Evolutionary conservation across 1,140 invertebrate species (phyloP).

Genomic region (Dendroctonus ponderosae): DNA sequence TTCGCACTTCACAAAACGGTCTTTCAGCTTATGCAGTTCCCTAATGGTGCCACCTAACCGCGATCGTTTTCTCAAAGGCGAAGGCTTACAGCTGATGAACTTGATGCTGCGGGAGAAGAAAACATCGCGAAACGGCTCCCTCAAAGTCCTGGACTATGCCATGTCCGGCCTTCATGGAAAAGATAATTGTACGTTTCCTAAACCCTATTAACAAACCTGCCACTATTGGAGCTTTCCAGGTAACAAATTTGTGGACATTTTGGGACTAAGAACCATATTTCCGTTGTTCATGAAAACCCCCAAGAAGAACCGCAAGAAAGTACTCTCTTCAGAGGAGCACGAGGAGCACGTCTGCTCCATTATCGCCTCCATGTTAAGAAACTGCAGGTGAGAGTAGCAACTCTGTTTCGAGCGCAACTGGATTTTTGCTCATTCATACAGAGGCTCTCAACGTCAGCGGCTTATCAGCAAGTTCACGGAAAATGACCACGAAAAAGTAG

Average conservation of each 20-base stretch:
- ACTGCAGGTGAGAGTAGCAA: slow-evolving; percentile 68
- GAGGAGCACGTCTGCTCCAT: slow-evolving; percentile 96
- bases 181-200: slow-evolving; percentile 54
- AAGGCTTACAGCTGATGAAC: slow-evolving; percentile 94
- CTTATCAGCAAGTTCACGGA: slow-evolving; percentile 95
- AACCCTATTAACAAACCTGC: background rate
- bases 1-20: background rate
- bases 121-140: slow-evolving; percentile 90
- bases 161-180: slow-evolving; percentile 89
- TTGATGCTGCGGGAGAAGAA: slow-evolving; percentile 98
- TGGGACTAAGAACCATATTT: slow-evolving; percentile 94
- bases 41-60: slow-evolving; percentile 86
- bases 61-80: slow-evolving; percentile 88
- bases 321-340: slow-evolving; percentile 78
- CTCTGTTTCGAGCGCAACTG: too few species aligned
- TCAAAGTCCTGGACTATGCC: slow-evolving; percentile 96
- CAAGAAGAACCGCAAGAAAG: slow-evolving; percentile 77
- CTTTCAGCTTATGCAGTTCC: slow-evolving; percentile 75
- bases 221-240: slow-evolving; percentile 46
- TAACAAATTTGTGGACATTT: slow-evolving; percentile 98
- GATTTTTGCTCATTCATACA: slow-evolving; percentile 46
- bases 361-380: slow-evolving; percentile 88
- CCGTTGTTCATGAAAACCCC: slow-evolving; percentile 99
- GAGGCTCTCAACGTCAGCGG: slow-evolving; percentile 83
- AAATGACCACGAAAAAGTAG: slow-evolving; percentile 98